Percentiles rank a stretch among this genome's conserved stretches.
Conservation (phyloP, 2,113 vertebrate species). For the Benitochromis conjunctus region DNA sequence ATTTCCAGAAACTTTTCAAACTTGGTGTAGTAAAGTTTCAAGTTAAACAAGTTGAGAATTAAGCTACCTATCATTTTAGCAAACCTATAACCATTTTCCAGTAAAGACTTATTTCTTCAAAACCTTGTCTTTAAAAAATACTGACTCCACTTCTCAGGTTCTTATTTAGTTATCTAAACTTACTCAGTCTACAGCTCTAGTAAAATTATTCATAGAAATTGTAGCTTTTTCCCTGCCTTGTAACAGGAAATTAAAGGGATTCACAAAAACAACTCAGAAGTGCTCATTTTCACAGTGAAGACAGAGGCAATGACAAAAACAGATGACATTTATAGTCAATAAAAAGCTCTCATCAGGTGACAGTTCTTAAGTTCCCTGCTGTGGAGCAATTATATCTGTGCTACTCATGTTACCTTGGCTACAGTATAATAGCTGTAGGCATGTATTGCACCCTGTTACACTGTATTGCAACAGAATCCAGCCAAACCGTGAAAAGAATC, state of each 20-base stretch:
- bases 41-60: not conserved
- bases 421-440: not conserved
- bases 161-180: not conserved
- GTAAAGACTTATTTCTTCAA: not conserved
- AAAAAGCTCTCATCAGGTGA: not conserved
- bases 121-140: not conserved
- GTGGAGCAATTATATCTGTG: not conserved
- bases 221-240: not conserved
- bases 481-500: not conserved
- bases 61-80: not conserved
- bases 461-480: slow-evolving; percentile 34
- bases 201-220: not conserved
- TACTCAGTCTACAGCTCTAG: not conserved
- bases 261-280: not conserved
- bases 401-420: not conserved
- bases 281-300: not conserved
- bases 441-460: slow-evolving; percentile 24
- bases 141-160: not conserved
- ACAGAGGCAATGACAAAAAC: not conserved
- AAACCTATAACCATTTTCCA: not conserved
- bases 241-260: not conserved
- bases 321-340: not conserved
- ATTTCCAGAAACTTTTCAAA: not conserved
- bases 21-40: not conserved
- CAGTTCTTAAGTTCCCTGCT: not conserved